Conservation (phyloP, 2,797 vertebrate species). For the Aldrovandia affinis region DNA sequence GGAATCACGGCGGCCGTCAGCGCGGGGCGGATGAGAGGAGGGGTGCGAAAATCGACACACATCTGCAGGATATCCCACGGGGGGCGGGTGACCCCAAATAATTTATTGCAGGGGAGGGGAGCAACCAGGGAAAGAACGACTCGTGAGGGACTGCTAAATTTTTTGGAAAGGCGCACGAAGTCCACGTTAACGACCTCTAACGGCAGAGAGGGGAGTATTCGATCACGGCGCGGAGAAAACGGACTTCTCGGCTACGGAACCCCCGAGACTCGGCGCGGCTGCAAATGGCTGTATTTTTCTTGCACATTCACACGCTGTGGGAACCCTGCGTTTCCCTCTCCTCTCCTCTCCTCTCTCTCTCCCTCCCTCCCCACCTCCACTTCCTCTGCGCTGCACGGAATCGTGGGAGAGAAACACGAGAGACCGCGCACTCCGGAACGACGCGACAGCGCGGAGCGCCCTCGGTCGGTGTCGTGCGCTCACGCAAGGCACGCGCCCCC, state of each 20-base stretch:
- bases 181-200: conserved; percentile 40
- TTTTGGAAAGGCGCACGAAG: conserved; percentile 53
- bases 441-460: too few species aligned
- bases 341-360: neutral
- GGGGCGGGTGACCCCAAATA: neutral
- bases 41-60: neutral
- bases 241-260: conserved; percentile 29
- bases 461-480: too few species aligned
- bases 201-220: conserved; percentile 41
- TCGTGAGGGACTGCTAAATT: conserved; percentile 46
- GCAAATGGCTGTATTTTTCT: conserved; percentile 31
- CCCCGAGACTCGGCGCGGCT: conserved; percentile 6
- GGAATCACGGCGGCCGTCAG: conserved; percentile 30
- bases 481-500: too few species aligned
- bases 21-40: neutral
- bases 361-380: neutral
- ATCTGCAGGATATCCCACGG: neutral
- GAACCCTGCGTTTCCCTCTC: neutral
- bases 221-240: conserved; percentile 56
- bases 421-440: neutral
- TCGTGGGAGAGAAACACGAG: neutral
- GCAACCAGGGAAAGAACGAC: neutral
- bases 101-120: neutral
- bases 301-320: neutral
- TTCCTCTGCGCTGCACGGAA: too few species aligned